Evolutionary conservation across 2,113 vertebrate species (phyloP).

Genomic region (Rhynchomys soricoides): DNA sequence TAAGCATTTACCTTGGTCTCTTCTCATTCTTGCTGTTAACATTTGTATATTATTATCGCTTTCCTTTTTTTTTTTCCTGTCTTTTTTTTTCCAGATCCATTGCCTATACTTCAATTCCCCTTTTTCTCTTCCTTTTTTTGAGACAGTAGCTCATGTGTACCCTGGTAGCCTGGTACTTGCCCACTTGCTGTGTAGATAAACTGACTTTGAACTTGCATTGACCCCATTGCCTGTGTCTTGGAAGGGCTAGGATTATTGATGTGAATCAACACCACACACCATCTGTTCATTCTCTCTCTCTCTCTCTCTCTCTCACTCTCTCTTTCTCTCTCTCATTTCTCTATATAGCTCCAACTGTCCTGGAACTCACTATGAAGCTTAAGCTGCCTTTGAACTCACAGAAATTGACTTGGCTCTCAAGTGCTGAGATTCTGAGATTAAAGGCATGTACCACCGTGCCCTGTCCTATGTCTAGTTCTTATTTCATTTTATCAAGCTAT

Average conservation of each 20-base stretch:
- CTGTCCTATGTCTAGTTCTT: neutral
- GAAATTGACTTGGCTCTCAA: neutral
- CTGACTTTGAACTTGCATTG: neutral
- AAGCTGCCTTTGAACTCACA: neutral
- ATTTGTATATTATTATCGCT: neutral
- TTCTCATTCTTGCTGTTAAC: conserved; percentile 3
- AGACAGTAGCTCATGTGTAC: neutral
- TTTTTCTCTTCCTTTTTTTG: neutral
- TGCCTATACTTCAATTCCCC: neutral
- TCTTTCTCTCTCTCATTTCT: no score
- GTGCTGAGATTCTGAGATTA: neutral
- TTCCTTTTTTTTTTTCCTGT: no score
- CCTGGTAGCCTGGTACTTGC: neutral
- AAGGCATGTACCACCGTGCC: no score
- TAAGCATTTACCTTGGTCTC: neutral
- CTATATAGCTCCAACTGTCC: neutral
- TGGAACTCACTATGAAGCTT: neutral
- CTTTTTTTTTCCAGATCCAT: neutral
- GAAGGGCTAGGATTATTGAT: neutral
- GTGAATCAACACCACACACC: neutral
- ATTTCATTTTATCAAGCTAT: neutral
- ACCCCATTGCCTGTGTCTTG: neutral
- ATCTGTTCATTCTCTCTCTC: neutral
- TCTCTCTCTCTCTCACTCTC: neutral
- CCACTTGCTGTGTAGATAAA: neutral